Base-by-base conservation (phyloP, 2,797 vertebrate species). In the Lagocephalus sceleratus region DNA sequence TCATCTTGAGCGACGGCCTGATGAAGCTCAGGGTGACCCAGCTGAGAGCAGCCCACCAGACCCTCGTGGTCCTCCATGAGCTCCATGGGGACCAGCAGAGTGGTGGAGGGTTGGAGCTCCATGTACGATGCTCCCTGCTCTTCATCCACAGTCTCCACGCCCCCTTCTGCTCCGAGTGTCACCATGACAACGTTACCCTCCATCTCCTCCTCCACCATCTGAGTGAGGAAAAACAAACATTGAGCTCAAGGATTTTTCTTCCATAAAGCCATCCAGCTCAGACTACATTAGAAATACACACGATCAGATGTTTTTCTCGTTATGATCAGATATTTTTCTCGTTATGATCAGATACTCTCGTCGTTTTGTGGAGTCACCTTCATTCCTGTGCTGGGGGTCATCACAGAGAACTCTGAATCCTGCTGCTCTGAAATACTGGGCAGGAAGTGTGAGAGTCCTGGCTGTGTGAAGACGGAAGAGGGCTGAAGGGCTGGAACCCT, bases 71-170 rank as follows among this genome's bases (percentile, higher is more conserved):
- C 92, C 63, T 75, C 82, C 65, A 91, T 69, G 17, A 92, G 78
- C 75, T 91, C 86, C 52, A 93, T 1, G 39, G 91, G 91, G 58
- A 91, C 86, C 47, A 92, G 84, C 15, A 93, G 85, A 51, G 85
- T 79, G 35, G 81, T 86, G 17, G 92, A 88, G 19, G 91, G 87
- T 79, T 87, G 89, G 11, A 91, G 76, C 57, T 94, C 91, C 20
- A 81, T 75, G 43, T 84, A 92, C 2, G 86, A 88, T 14, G 89
- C 74, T 2, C 38, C 71, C 19, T 75, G 86, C 57, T 74, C 87
- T 7, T 43, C 71, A 12, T 68, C 78, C 25, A 72, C 67, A 15
- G 68, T 83, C 68, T 87, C 87, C 47, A 78, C 74, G 54, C 50
- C 73, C 48, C 78, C 74, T 57, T 88, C 80, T 46, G 71, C 69